A percentile compares a stretch with the other conserved stretches of the same genome.
phyloP scores from a whole-genome alignment of 2,113 vertebrate genomes.

The Pseudorhombus dupliciocellatus region DNA sequence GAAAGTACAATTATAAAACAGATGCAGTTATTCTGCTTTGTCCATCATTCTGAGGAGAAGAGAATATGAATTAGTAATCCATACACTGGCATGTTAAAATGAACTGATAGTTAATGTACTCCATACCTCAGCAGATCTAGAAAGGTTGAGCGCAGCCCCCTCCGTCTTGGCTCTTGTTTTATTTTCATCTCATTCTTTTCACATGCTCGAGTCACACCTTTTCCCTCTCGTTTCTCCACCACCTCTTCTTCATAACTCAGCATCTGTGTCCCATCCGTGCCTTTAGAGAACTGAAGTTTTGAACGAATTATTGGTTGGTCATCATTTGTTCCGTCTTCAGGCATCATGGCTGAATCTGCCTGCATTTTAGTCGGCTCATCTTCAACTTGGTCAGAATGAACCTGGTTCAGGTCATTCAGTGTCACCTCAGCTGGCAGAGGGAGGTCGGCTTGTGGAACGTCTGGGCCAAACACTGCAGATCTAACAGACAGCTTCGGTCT shows the following conservation, averaged over 20 bases:
- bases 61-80: not conserved
- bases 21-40: slow-evolving; percentile 47
- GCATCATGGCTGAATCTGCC: not conserved
- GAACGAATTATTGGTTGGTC: slow-evolving; percentile 30
- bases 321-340: not conserved
- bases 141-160: slow-evolving; percentile 40
- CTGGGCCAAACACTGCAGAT: not conserved
- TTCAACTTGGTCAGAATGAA: not conserved
- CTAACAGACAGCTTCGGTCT: slow-evolving; percentile 9
- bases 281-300: slow-evolving; percentile 53
- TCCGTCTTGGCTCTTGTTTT: not conserved
- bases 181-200: not conserved
- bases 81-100: not conserved
- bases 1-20: not conserved
- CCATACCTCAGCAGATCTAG: slow-evolving; percentile 61
- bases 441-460: not conserved
- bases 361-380: not conserved
- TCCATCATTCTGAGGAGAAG: slow-evolving; percentile 52
- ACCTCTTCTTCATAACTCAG: slow-evolving; percentile 73
- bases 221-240: not conserved
- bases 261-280: slow-evolving; percentile 45
- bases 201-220: not conserved
- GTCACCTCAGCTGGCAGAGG: not conserved
- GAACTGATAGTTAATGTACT: not conserved
- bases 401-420: not conserved